A percentile compares a stretch with the other conserved stretches of the same genome.
phyloP scores from a whole-genome alignment of 2,797 vertebrate species.

The Melanotaenia boesemani region DNA sequence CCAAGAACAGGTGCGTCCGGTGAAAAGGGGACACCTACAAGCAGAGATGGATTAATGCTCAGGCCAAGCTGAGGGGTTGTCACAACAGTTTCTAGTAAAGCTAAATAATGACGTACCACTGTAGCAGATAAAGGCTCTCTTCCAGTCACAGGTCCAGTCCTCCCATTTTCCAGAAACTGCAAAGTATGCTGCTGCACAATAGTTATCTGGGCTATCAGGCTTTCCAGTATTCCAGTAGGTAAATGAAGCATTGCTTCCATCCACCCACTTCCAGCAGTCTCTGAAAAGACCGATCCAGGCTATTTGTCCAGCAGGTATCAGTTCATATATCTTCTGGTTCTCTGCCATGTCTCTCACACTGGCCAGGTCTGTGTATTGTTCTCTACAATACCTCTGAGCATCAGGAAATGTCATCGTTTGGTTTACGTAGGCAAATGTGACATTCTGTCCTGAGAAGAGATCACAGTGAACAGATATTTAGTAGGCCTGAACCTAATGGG shows the following conservation, averaged over 20 bases:
- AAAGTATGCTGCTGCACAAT: background rate
- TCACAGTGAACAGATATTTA: too few relatives aligned
- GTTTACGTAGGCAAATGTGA: too few relatives aligned
- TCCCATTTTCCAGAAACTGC: too few relatives aligned
- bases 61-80: too few relatives aligned
- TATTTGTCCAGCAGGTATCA: background rate
- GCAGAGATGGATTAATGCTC: too few relatives aligned
- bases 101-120: too few relatives aligned
- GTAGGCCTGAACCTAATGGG: background rate
- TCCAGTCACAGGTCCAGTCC: too few relatives aligned
- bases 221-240: background rate
- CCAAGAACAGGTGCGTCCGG: too few relatives aligned
- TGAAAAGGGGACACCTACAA: too few relatives aligned
- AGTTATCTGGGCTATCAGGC: background rate
- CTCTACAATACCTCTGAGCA: constrained; percentile 22
- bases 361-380: constrained; percentile 38
- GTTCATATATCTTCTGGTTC: background rate
- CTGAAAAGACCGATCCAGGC: background rate
- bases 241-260: background rate
- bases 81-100: too few relatives aligned
- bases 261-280: background rate
- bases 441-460: background rate
- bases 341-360: constrained; percentile 18
- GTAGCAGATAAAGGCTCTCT: too few relatives aligned
- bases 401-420: background rate